Evolutionary conservation across 1,140 invertebrate species (phyloP).

Genomic region (Pectinophora gossypiella): DNA sequence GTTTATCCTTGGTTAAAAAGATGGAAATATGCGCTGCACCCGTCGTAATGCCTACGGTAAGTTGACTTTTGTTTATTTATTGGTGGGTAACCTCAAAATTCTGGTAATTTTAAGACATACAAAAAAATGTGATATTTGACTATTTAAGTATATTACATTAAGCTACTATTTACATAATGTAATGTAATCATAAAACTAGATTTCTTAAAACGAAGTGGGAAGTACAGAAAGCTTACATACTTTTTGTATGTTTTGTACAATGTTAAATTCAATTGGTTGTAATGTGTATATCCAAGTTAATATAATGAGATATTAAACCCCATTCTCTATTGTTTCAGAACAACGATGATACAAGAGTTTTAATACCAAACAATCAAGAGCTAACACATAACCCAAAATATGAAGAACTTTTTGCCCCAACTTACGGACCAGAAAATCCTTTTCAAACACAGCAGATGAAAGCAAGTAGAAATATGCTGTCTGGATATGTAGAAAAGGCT

Average conservation of each 20-base stretch:
- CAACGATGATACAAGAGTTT: slow-evolving; percentile 55
- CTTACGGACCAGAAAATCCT: slow-evolving; percentile 91
- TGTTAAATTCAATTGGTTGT: too few species aligned
- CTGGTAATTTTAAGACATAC: too few species aligned
- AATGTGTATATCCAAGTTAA: too few species aligned
- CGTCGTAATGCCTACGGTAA: slow-evolving; percentile 85
- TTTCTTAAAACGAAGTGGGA: too few species aligned
- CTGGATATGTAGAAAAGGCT: slow-evolving; percentile 96
- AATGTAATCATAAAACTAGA: too few species aligned
- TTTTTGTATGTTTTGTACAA: too few species aligned
- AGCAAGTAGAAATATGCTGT: slow-evolving; percentile 92
- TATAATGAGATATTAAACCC: too few species aligned
- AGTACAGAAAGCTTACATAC: too few species aligned
- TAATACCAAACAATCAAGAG: slow-evolving; percentile 82
- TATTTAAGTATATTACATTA: too few species aligned
- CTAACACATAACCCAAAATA: slow-evolving; percentile 95
- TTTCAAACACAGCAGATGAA: slow-evolving; percentile 92
- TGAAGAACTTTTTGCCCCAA: slow-evolving; percentile 95
- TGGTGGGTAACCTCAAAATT: not conserved
- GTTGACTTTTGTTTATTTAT: slow-evolving; percentile 20
- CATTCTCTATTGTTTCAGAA: slow-evolving; percentile 57
- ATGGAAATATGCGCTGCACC: slow-evolving; percentile 87
- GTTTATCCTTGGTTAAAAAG: slow-evolving; percentile 68
- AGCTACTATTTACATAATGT: too few species aligned
- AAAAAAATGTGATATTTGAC: too few species aligned